These are phyloP conservation scores for Helicoverpa zea DNA, from an alignment of 1,140 invertebrate species.

Conservation along the genomic window DNA sequence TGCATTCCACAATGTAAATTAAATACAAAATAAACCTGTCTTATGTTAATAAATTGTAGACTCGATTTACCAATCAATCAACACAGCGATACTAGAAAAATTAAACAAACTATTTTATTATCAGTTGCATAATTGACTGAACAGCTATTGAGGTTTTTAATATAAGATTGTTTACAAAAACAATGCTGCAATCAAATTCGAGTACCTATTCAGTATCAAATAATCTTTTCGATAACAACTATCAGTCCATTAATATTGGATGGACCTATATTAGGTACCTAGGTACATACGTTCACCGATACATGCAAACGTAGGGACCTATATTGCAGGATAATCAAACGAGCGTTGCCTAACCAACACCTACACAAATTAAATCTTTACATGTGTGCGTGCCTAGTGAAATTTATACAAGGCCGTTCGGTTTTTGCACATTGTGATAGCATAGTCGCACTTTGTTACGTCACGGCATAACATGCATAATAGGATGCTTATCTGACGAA, in stretches of 20 bases:
- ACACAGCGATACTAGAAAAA: no score
- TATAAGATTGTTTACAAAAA: slow-evolving; percentile 21
- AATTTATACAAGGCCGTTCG: slow-evolving; percentile 38
- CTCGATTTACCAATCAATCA: no score
- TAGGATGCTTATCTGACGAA: slow-evolving; percentile 13
- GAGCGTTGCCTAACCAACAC: slow-evolving; percentile 13
- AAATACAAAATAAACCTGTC: no score
- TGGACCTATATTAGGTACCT: neutral
- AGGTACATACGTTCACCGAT: neutral
- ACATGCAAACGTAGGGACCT: no score
- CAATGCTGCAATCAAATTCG: slow-evolving; percentile 11
- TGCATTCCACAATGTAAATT: no score
- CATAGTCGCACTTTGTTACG: slow-evolving; percentile 3
- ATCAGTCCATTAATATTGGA: neutral
- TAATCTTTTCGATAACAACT: slow-evolving; percentile 9
- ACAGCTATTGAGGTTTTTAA: neutral
- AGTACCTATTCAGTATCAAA: neutral
- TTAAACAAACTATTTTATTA: no score
- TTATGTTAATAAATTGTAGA: no score
- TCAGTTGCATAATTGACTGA: neutral
- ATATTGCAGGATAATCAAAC: slow-evolving; percentile 2
- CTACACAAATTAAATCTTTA: neutral
- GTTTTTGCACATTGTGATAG: slow-evolving; percentile 42
- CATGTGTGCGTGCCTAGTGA: slow-evolving; percentile 34
- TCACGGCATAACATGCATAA: neutral